phyloP scores from a whole-genome alignment of 2,888 invertebrate species.

The Eumacrocentrus americanus region DNA sequence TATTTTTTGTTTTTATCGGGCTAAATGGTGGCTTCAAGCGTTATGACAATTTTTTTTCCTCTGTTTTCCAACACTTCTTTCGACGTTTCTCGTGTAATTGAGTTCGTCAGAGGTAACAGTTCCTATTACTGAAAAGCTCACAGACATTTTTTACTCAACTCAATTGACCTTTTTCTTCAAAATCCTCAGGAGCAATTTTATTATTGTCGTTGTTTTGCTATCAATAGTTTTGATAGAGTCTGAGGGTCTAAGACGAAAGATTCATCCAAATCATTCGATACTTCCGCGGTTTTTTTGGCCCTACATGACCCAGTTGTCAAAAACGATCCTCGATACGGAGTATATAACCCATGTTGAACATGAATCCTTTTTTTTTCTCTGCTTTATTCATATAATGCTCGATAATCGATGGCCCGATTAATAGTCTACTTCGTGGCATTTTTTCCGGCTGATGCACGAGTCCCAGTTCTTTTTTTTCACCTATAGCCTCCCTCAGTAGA shows the following conservation, averaged over 20 bases:
- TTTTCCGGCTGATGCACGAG: conserved; percentile 19
- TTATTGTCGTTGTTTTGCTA: background rate
- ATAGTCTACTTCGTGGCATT: conserved; percentile 20
- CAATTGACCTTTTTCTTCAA: background rate
- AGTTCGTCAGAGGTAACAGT: too few relatives aligned
- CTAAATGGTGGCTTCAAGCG: too few relatives aligned
- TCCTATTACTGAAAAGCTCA: background rate
- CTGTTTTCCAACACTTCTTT: too few relatives aligned
- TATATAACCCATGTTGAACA: conserved; percentile 5
- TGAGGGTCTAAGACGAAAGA: background rate
- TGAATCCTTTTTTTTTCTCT: too few relatives aligned
- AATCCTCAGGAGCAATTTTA: background rate
- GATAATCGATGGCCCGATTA: conserved; percentile 24
- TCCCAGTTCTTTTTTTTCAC: background rate
- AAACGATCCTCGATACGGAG: background rate
- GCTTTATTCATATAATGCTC: conserved; percentile 16
- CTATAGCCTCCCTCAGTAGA: conserved; percentile 23
- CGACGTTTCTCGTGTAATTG: too few relatives aligned
- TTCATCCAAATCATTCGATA: conserved; percentile 12
- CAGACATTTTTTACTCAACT: background rate
- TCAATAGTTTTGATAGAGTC: background rate
- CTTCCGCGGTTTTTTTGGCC: conserved; percentile 5
- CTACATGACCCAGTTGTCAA: conserved; percentile 12
- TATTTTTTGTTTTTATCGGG: too few relatives aligned
- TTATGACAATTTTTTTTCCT: conserved; percentile 3